Evolutionary conservation across 2,797 vertebrate genomes (phyloP).

Genomic region (Lepidocolaptes lacrymiger): DNA sequence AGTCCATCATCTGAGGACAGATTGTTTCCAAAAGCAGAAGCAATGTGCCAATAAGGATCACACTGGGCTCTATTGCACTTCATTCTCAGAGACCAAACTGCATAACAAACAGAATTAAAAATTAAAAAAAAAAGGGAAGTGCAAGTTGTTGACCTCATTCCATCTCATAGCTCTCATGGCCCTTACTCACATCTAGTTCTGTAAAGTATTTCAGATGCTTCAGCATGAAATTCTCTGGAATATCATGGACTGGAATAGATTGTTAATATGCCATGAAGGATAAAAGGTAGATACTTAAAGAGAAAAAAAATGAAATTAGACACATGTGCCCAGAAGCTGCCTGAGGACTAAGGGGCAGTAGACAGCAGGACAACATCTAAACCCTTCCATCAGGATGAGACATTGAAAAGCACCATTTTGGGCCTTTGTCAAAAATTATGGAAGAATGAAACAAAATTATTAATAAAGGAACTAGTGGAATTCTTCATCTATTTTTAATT

Average conservation of each 20-base stretch:
- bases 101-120: neutral
- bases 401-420: neutral
- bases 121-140: neutral
- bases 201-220: neutral
- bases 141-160: neutral
- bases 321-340: neutral
- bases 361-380: neutral
- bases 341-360: neutral
- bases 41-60: neutral
- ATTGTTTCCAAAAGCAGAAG: neutral
- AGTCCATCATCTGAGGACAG: neutral
- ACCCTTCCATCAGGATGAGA: neutral
- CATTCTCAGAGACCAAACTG: neutral
- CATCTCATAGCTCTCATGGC: neutral
- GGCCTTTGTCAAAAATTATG: neutral
- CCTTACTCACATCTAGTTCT: neutral
- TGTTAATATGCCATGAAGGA: neutral
- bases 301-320: neutral
- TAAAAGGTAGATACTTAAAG: neutral
- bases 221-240: neutral
- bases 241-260: neutral
- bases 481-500: neutral
- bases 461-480: neutral
- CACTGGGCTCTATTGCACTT: neutral
- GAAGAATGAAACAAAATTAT: neutral